phyloP scores from a whole-genome alignment of 1,140 invertebrate species.

The Cecropterus lyciades region DNA sequence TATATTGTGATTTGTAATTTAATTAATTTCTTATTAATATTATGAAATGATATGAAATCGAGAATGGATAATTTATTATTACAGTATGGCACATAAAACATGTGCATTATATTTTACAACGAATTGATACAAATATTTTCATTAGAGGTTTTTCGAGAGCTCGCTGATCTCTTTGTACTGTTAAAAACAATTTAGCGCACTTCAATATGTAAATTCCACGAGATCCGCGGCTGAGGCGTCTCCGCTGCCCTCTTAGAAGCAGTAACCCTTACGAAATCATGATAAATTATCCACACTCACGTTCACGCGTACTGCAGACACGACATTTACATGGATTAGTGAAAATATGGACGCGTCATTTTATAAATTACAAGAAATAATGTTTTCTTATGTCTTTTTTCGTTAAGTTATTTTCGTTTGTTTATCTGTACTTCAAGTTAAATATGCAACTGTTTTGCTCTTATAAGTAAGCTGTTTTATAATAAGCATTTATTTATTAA shows the following conservation, averaged over 20 bases:
- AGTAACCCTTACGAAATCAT: slow-evolving; percentile 78
- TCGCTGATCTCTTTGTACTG: slow-evolving; percentile 27
- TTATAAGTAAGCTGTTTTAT: no score
- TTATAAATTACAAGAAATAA: no score
- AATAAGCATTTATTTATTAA: no score
- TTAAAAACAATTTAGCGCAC: slow-evolving; percentile 59
- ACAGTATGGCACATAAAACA: not conserved
- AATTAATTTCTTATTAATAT: no score
- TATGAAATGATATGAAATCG: no score
- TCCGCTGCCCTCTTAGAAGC: slow-evolving; percentile 60
- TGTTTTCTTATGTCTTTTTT: no score
- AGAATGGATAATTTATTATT: no score
- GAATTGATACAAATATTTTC: slow-evolving; percentile 21
- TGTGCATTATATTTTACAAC: slow-evolving; percentile 1
- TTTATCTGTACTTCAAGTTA: no score
- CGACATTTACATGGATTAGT: slow-evolving; percentile 42
- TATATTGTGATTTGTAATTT: no score
- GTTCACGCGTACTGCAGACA: slow-evolving; percentile 50
- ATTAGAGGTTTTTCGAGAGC: slow-evolving; percentile 27
- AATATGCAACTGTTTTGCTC: no score
- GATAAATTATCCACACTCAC: slow-evolving; percentile 81
- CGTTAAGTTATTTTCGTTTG: no score
- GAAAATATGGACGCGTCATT: slow-evolving; percentile 52
- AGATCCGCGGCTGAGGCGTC: slow-evolving; percentile 44
- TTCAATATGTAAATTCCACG: slow-evolving; percentile 67